Base-by-base conservation (phyloP, 92 coral and sea anemone genomes). In the Paramuricea clavata region DNA sequence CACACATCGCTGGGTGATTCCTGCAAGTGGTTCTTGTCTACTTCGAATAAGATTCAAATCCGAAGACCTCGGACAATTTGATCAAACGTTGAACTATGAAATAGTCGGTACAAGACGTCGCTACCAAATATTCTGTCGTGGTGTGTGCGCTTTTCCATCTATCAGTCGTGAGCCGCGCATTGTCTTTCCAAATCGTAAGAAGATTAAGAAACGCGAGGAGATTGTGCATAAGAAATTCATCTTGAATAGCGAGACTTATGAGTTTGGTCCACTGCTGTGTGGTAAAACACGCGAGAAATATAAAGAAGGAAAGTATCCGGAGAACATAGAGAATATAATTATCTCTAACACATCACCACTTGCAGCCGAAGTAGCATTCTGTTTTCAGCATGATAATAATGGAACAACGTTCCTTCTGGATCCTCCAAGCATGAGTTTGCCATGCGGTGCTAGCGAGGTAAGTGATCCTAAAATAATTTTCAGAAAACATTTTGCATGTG, bases 141-240 rank as follows among this genome's bases (percentile, higher is more conserved):
- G 99, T 11, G 98, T 96, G 39, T 96, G 99, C 34, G 96, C 99
- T 42, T 96, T 96, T 69, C 99, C 99, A 32, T 83, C 98, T 54
- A 96, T 96, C 71, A 96, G 99, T 49, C 98, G 99, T 7, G 99
- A 96, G 72, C 99, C 99, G 0, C 95, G 99, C 12, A 97, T 96
- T 44, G 99, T 96, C 64, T 96, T 96, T 80, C 98, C 94, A 11
- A 95, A 91, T 81, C 98, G 99, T 43, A 93, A 89, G 86, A 96
- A 96, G 93, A 87, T 86, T 86, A 98, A 98, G 79, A 96, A 96
- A 78, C 98, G 95, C 43, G 99, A 96, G 60, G 99, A 96, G 56
- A 92, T 96, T 19, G 94, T 94, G 69, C 99, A 94, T 77, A 96
- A 93, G 93, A 96, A 96, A 73, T 96, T 94, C 93, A 93, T 96